Conservation (phyloP, 2,888 invertebrate genomes). For the Meteorus colon region DNA sequence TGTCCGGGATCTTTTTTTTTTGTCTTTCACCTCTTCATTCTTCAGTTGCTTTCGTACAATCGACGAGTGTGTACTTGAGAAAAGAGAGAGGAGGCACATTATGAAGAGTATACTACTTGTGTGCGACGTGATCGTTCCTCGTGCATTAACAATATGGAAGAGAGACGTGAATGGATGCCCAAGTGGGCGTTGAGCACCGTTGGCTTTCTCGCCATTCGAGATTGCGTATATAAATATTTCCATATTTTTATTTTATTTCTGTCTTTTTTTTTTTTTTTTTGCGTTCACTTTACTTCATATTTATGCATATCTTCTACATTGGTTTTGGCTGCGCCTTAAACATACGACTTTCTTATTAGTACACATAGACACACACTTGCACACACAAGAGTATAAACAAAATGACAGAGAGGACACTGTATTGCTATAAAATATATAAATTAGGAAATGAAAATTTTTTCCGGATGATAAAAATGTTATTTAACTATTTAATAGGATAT, state of each 20-base stretch:
- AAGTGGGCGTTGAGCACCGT: conserved; percentile 52
- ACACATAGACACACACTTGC: no score
- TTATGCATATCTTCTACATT: not conserved
- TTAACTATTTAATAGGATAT: no score
- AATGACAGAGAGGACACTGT: no score
- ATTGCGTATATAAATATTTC: conserved; percentile 35
- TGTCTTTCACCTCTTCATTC: not conserved
- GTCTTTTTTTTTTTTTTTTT: conserved; percentile 11
- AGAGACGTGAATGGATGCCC: conserved; percentile 49
- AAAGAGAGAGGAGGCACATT: not conserved
- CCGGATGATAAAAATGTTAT: no score
- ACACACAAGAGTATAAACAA: no score
- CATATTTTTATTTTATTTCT: not conserved
- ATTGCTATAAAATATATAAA: no score
- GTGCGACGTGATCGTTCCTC: conserved; percentile 27
- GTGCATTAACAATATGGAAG: conserved; percentile 44
- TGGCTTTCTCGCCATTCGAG: conserved; percentile 34
- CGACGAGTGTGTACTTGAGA: not conserved
- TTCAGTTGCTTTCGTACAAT: no score
- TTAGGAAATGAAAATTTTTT: not conserved
- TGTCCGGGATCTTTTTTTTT: not conserved
- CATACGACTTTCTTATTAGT: no score
- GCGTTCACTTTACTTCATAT: not conserved
- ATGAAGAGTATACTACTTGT: not conserved
- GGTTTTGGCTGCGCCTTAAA: no score